These are phyloP conservation scores for Esox masquinongy DNA, from an alignment of 2,797 vertebrate species.

Conservation along the genomic window DNA sequence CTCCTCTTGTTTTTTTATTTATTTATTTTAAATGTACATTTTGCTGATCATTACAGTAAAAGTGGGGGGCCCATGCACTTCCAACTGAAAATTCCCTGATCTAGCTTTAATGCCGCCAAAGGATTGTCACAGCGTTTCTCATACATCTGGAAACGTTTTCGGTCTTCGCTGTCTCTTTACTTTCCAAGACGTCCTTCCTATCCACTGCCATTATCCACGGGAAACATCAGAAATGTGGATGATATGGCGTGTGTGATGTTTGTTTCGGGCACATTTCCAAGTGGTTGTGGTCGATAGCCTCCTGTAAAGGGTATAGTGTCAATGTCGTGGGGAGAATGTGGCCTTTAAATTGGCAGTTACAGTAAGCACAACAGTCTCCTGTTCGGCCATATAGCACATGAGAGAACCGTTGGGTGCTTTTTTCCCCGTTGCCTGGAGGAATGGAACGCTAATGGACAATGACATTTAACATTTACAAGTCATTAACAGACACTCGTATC, in stretches of 20 bases:
- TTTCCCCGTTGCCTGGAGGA: not conserved
- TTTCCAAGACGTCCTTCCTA: conserved; percentile 29
- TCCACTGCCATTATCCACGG: conserved; percentile 26
- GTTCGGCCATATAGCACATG: not conserved
- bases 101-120: conserved; percentile 50
- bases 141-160: conserved; percentile 66
- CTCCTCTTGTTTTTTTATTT: conserved; percentile 33
- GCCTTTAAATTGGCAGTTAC: not conserved
- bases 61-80: conserved; percentile 19
- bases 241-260: not conserved
- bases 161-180: conserved; percentile 23
- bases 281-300: not conserved
- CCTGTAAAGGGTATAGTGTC: not conserved
- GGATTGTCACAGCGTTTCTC: conserved; percentile 48
- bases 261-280: not conserved
- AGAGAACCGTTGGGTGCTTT: not conserved
- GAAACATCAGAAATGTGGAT: not conserved
- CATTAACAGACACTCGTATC: no score
- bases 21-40: conserved; percentile 24
- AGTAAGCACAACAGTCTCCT: not conserved
- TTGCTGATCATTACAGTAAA: conserved; percentile 16
- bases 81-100: conserved; percentile 39
- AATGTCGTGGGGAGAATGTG: not conserved
- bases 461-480: no score
- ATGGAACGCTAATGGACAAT: no score